A percentile compares a stretch with the other conserved stretches of the same genome.
phyloP scores from a whole-genome alignment of 2,888 invertebrate species.

The Eupithecia dodoneata region DNA sequence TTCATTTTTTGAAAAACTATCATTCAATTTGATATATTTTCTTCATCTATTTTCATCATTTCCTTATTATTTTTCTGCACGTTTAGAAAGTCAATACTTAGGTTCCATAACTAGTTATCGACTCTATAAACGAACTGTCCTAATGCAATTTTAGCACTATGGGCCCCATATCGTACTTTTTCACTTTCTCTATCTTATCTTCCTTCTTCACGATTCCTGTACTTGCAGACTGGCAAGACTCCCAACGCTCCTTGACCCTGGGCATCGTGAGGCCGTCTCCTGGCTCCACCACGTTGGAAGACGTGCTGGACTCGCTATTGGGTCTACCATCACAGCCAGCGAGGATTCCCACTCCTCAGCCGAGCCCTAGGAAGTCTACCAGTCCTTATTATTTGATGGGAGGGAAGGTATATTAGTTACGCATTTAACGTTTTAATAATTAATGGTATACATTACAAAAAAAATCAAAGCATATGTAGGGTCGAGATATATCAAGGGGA shows the following conservation, averaged over 20 bases:
- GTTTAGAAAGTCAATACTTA: conserved; percentile 7
- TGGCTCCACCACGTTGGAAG: conserved; percentile 94
- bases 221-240: conserved; percentile 81
- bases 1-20: not conserved
- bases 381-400: conserved; percentile 80
- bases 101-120: not conserved
- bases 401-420: conserved; percentile 68
- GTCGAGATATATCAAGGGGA: not conserved
- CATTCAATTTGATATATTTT: not conserved
- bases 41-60: not conserved
- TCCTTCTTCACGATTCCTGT: conserved; percentile 40
- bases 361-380: conserved; percentile 77
- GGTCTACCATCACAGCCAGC: conserved; percentile 90
- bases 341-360: conserved; percentile 89
- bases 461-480: not conserved
- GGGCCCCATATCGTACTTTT: conserved; percentile 11
- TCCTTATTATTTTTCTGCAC: not conserved
- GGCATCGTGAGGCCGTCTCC: conserved; percentile 87
- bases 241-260: conserved; percentile 79
- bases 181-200: conserved; percentile 16
- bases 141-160: not conserved
- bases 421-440: not conserved
- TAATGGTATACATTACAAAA: not conserved
- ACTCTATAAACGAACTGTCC: not conserved
- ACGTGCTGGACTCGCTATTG: conserved; percentile 96